phyloP scores from a whole-genome alignment of 2,888 invertebrate species.

The Leucoptera coffeella region DNA sequence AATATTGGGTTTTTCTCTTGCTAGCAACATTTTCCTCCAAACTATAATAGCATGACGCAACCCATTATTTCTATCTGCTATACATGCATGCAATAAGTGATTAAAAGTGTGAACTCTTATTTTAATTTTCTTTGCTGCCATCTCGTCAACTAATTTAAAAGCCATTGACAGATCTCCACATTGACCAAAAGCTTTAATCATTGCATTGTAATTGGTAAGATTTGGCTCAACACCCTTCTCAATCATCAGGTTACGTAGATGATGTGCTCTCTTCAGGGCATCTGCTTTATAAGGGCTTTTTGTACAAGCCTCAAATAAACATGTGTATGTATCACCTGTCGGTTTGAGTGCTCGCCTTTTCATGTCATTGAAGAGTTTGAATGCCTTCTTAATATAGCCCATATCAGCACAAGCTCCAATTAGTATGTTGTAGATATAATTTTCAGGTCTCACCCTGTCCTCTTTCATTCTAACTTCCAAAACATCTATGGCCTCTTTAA shows the following conservation, averaged over 20 bases:
- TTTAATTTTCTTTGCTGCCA: constrained; percentile 58
- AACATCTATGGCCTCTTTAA: constrained; percentile 73
- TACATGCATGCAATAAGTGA: constrained; percentile 79
- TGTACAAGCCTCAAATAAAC: constrained; percentile 83
- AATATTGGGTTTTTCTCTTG: constrained; percentile 61
- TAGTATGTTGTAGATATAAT: constrained; percentile 75
- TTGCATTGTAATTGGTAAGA: constrained; percentile 73
- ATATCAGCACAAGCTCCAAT: constrained; percentile 76
- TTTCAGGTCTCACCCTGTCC: constrained; percentile 72
- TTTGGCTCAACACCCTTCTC: constrained; percentile 67
- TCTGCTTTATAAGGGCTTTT: constrained; percentile 65
- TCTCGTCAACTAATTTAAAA: constrained; percentile 80
- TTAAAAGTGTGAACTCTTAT: constrained; percentile 66
- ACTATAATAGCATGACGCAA: constrained; percentile 75
- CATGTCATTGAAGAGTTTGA: constrained; percentile 77
- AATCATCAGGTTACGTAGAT: constrained; percentile 61
- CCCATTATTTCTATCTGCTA: constrained; percentile 71
- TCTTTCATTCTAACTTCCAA: constrained; percentile 72
- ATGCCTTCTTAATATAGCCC: constrained; percentile 83
- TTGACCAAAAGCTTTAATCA: constrained; percentile 88
- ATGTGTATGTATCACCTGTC: constrained; percentile 72
- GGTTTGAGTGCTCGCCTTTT: constrained; percentile 64
- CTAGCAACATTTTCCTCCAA: constrained; percentile 76
- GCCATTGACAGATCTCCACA: constrained; percentile 74
- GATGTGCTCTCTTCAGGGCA: constrained; percentile 62